Evolutionary conservation across 2,797 vertebrate species (phyloP), one percentile per base, ranked within the genome.

Genomic region (Cirrhinus molitorella): DNA sequence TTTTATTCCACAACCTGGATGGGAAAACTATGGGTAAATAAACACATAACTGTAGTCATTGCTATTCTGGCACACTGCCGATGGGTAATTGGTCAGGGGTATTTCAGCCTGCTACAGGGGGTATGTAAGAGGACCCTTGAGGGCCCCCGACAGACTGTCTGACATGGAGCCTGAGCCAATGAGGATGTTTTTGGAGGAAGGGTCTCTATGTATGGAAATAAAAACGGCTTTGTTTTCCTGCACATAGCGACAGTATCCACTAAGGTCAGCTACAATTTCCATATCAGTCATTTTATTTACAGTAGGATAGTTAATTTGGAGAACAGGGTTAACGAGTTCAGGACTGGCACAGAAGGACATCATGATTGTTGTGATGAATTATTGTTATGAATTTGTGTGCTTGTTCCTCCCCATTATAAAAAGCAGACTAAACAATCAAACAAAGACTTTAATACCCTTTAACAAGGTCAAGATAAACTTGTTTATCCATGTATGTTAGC

Each of bases 101-200:
- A 88, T 87, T 88, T 88, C 84, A 47, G 75, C 68, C 79, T 83
- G 81, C 72, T 80, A 81, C 65, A 86, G 79, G 61, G 55, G 78
- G 84, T 68, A 88, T 85, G 79, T 89, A 87, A 89, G 84, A 87
- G 72, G 84, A 86, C 84, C 82, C 88, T 77, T 77, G 88, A 88
- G 79, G 71, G 83, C 82, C 86, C 63, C 82, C 16, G 67, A 40
- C 83, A 78, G 74, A 57, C 85, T 81, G 45, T 83, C 77, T 86
- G 86, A 87, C 81, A 88, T 51, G 55, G 74, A 79, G 75, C 80
- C 49, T 51, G 66, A 59, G 86, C 86, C 86, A 87, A 79, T 86
- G 80, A 83, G 84, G 72, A 85, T 72, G 75, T 79, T 83, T 87
- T 75, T 37, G 43, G 70, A 72, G 73, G 78, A 80, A 72, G 65